phyloP scores from a whole-genome alignment of 2,888 invertebrate genomes.

The Itoplectis maculator region DNA sequence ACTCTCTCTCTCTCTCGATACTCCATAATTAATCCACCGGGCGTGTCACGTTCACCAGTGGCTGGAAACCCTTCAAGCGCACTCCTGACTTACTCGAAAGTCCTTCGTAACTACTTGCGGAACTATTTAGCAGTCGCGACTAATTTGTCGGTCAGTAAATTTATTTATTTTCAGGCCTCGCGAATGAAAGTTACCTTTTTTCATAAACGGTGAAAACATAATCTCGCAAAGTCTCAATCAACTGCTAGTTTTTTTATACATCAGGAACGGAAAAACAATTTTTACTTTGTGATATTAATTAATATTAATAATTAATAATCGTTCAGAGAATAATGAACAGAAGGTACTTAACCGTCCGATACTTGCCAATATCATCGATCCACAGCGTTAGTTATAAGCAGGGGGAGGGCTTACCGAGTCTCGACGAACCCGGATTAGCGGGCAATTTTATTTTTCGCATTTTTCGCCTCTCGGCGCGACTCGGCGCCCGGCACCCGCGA shows the following conservation, averaged over 20 bases:
- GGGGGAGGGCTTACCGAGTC: constrained; percentile 26
- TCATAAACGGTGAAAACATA: too few relatives aligned
- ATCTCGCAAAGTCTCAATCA: too few relatives aligned
- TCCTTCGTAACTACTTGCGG: background rate
- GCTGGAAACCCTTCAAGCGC: background rate
- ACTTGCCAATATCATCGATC: too few relatives aligned
- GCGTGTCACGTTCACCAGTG: constrained; percentile 12
- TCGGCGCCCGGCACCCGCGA: constrained; percentile 19
- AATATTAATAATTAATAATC: too few relatives aligned
- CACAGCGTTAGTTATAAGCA: too few relatives aligned
- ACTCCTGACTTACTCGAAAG: background rate
- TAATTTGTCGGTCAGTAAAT: background rate
- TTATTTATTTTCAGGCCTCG: background rate
- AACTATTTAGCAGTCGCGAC: background rate
- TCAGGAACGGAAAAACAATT: too few relatives aligned
- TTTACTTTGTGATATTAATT: too few relatives aligned
- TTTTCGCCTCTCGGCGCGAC: constrained; percentile 12
- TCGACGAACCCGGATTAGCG: constrained; percentile 41
- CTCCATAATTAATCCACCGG: constrained; percentile 19
- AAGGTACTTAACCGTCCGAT: too few relatives aligned
- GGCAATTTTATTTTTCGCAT: constrained; percentile 55
- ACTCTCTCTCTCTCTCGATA: background rate
- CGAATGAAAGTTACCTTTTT: background rate
- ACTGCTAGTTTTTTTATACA: too few relatives aligned
- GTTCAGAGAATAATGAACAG: too few relatives aligned